Base-by-base conservation (phyloP, 2,888 invertebrate species). In the Cheiracanthium punctorium region DNA sequence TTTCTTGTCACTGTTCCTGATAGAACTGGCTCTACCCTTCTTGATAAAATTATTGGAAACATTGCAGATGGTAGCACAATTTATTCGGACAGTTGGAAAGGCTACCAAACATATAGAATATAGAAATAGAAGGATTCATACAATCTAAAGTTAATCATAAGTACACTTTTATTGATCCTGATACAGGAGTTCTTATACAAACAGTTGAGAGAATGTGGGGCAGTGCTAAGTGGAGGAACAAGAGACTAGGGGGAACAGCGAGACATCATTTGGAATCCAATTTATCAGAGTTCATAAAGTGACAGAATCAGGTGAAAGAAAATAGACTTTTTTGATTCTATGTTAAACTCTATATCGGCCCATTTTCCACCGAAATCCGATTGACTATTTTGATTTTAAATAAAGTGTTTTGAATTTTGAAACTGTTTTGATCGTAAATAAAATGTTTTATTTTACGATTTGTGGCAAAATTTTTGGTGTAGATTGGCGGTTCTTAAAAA, bases 151-250 rank as follows among this genome's bases (percentile, higher is more conserved):
- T 48, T 48, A 48, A 48, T 48, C 48, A 48, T 17, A 48, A 48
- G 14, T 48, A 48, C 14, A 48, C 5, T 17, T 48, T 48, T 48
- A 17, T 48, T 7, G n/a, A 48, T 48, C 48, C 58, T 24, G 76
- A 71, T 10, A 84, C 77, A 24, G 87, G 87, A 33, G 88, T 76
- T 10, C 86, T 88, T 29, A 86, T 77, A 14, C 88, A 88, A 67
- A 79, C 29, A n/a, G 64, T 88, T 24, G 88, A 88, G 41, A 20
- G 65, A 17, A 64, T 74, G 33, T 88, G 88, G 85, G 29, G 88
- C 20, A 58, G 14, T 24, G 75, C 75, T 17, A 74, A 74, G 17
- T 74, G 75, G 58, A n/a, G 75, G 4, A 73, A 73, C 24, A 67
- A 29, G 17, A 28, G 17, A 67, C 67, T 24, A 7, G 8, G 67